Percentiles rank a stretch among this genome's conserved stretches.
Evolutionary conservation across 2,113 vertebrate genomes (phyloP).

Genomic region (Trogon surrucura): DNA sequence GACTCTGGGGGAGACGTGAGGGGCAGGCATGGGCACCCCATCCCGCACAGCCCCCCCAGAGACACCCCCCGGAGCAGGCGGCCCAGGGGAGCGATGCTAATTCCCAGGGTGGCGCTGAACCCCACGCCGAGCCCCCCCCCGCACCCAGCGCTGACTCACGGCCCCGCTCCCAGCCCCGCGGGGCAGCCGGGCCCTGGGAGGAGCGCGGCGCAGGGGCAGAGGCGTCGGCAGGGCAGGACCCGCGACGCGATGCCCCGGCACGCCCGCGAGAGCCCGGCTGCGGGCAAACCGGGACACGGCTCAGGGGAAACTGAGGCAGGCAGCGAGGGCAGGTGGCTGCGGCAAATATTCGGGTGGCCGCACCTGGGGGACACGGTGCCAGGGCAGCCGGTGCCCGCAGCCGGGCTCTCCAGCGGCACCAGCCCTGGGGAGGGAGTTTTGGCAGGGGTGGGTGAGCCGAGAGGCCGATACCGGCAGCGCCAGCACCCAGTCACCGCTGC

Average conservation of each 20-base stretch:
- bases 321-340: neutral
- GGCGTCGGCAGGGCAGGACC: neutral
- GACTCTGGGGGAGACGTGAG: conserved; percentile 75
- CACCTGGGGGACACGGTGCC: neutral
- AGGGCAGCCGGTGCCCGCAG: neutral
- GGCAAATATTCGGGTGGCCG: rapidly evolving
- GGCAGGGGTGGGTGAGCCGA: neutral
- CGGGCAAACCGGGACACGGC: neutral
- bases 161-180: neutral
- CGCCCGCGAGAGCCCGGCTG: neutral
- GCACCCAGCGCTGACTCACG: neutral
- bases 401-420: neutral
- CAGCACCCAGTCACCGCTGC: neutral
- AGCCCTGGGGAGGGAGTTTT: neutral
- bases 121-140: neutral
- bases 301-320: conserved; percentile 5
- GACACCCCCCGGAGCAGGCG: neutral
- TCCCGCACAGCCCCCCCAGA: rapidly evolving
- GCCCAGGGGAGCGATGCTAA: neutral
- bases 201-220: neutral
- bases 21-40: neutral
- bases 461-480: neutral
- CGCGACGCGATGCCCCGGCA: neutral
- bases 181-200: neutral
- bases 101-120: neutral